Base-by-base conservation (phyloP, 2,797 vertebrate species). In the Hoplostethus mediterraneus region DNA sequence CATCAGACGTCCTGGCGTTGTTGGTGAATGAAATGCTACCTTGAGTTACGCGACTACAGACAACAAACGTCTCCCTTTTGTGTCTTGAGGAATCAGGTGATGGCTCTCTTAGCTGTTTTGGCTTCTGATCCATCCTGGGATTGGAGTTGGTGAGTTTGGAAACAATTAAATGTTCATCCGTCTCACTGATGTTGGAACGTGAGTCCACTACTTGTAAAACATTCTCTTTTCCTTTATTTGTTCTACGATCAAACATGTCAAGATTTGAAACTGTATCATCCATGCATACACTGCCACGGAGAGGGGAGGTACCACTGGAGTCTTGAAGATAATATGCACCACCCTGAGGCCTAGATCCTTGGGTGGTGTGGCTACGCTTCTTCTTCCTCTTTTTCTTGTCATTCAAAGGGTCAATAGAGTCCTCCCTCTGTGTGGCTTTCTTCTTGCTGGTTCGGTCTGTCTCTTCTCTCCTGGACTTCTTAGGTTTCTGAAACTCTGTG, bases 381-480 rank as follows among this genome's bases (percentile, higher is more conserved):
- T 58, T 71, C 25, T 71, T 76, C 69, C 61, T 76, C 67, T 62
- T 81, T 17, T 67, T 81, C 62, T 65, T 84, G 33, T 83, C 61
- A 4, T 14, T 48, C 8, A 63, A 42, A 36, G 25, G 6, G 4
- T 30, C 54, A 1, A 6, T 71, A 9, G 6, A 1, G 6, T 80
- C 66, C 51, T 80, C 67, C 13, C 16, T 71, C 1, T 10, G 31
- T 0, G 3, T 16, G 0, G 5, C n/a, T 51, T 72, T 91, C 17
- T 79, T 91, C 63, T 82, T 89, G 8, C 25, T 42, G 6, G 49
- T 51, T 40, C 33, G 72, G 1, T 17, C 56, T 0, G 1, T 45
- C 13, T 53, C 28, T 3, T 84, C 77, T 77, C 44, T 85, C 63
- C 75, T 84, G 49, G 67, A 59, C 66, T 90, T 93, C 71, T 92